Conservation (phyloP, 2,797 vertebrate genomes). For the Falco cherrug region DNA sequence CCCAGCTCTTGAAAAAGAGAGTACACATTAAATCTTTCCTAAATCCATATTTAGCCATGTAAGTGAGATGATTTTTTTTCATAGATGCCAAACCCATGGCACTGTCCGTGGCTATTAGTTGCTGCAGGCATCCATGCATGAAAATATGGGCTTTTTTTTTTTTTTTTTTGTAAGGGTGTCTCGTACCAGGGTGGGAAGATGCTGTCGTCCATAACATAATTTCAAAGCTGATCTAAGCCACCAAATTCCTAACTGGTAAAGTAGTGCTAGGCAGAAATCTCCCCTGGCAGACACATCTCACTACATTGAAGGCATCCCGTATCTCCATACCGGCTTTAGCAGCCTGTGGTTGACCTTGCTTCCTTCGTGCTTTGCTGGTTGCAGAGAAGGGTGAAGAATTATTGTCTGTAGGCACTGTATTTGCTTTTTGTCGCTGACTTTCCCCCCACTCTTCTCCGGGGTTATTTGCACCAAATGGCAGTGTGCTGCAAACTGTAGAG, state of each 20-base stretch:
- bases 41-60: not conserved
- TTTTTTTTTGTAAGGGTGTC: not conserved
- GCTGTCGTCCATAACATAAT: not conserved
- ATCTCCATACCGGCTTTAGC: not conserved
- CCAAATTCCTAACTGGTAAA: constrained; percentile 26
- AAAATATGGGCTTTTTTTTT: not conserved
- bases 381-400: not conserved
- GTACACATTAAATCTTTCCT: not conserved
- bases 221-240: constrained; percentile 30
- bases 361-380: not conserved
- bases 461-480: not conserved
- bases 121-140: fast-evolving
- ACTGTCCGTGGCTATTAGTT: not conserved
- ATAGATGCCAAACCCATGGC: not conserved
- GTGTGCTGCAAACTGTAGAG: not conserved
- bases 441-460: not conserved
- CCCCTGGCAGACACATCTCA: fast-evolving
- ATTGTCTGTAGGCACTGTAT: not conserved
- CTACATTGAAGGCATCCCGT: not conserved
- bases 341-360: fast-evolving
- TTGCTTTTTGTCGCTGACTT: not conserved
- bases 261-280: not conserved
- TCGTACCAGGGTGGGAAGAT: not conserved
- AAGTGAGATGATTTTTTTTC: not conserved
- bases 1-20: not conserved